Evolutionary conservation across 1,140 invertebrate genomes (phyloP), one percentile per base, ranked within the genome.

Genomic region (Cydia amplana): DNA sequence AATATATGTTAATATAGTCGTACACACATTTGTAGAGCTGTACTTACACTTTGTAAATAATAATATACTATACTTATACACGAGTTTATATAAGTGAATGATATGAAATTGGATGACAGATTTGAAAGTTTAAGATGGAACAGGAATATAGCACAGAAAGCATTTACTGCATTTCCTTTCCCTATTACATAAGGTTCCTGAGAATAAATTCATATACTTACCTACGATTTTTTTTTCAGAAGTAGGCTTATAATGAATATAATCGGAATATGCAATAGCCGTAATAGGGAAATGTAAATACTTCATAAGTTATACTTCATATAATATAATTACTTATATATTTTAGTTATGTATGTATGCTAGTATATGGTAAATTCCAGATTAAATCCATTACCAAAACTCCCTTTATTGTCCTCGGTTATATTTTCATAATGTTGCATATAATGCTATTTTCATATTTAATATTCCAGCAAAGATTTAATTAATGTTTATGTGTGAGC

Each of bases 331-430:
- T 23, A 60, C 18, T 25, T 25, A 23, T 60, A 60, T 60, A 60
- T 60, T 60, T 18, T 7, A 18, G 51, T 20, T 60, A 60, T 60
- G 3, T 28, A n/a, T n/a, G 18, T 60, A 60, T 60, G 51, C 51
- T 60, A 60, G n/a, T 60, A 23, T 60, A 60, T 60, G 55, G 55
- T 70, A 36, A 67, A 67, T 67, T 70, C 32, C 28, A 40, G 65
- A 70, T 70, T 70, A 70, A 4, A 70, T 70, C 65, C 36, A 70
- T 70, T 43, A 70, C 32, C 74, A 80, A 75, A 75, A 79, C 51
- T 78, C 67, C 76, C 67, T 75, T 80, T 83, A 83, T 83, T 83
- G 81, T 83, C 81, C 74, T 83, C 60, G 74, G 74, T 76, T 78
- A 76, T 70, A 70, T 36, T 70, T 18, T 70, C 65, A 70, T 70